Conservation (phyloP, 2,113 vertebrate species). For the Leptocoma aspasia region DNA sequence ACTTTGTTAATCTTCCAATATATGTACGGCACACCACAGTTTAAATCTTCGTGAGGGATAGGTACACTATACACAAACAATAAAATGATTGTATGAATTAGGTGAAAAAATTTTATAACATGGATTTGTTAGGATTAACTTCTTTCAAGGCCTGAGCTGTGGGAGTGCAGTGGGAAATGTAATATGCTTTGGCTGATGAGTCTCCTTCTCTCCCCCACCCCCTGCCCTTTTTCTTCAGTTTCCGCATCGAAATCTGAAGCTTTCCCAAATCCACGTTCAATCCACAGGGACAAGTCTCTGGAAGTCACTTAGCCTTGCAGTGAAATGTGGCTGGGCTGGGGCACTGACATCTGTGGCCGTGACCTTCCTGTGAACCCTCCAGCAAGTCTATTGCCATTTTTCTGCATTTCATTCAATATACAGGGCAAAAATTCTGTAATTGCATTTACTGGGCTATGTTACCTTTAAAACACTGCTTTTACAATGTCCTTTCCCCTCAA, state of each 20-base stretch:
- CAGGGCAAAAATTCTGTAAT: not conserved
- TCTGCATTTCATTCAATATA: not conserved
- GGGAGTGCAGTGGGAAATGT: constrained; percentile 26
- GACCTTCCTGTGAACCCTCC: constrained; percentile 56
- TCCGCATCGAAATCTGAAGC: not conserved
- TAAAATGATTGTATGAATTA: constrained; percentile 16
- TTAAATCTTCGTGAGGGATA: not conserved
- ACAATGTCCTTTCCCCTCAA: not conserved
- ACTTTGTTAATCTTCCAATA: constrained; percentile 29
- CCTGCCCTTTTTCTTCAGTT: not conserved
- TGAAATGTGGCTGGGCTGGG: not conserved
- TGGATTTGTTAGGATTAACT: constrained; percentile 7
- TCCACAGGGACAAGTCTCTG: not conserved
- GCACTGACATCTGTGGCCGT: not conserved
- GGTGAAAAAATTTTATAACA: not conserved
- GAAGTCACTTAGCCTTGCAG: not conserved
- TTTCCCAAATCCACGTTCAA: not conserved
- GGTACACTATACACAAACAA: not conserved
- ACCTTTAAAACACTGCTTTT: not conserved
- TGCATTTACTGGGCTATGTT: not conserved
- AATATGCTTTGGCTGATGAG: not conserved
- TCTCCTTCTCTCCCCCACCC: not conserved
- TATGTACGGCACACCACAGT: not conserved
- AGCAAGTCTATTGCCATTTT: not conserved
- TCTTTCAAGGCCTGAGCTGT: constrained; percentile 7